Conservation (phyloP, 2,888 invertebrate species). For the Periphyllus acericola region DNA sequence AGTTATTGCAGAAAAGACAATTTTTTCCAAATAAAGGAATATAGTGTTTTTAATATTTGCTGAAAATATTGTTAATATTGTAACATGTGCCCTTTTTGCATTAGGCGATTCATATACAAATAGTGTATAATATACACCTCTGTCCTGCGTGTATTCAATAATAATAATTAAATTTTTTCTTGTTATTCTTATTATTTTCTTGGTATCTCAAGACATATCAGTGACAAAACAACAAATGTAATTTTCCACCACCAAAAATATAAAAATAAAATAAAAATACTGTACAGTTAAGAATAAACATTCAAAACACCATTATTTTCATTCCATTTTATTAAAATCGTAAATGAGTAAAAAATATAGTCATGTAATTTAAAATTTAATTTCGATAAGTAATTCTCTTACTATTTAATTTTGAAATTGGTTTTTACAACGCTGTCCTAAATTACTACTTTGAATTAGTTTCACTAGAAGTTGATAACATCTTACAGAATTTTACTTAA, state of each 20-base stretch:
- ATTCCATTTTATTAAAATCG: constrained; percentile 6
- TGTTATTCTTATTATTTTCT: constrained; percentile 11
- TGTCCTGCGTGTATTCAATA: neutral
- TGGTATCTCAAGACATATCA: neutral
- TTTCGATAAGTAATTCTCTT: neutral
- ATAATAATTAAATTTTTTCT: neutral
- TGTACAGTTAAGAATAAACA: neutral
- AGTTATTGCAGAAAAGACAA: too few relatives aligned
- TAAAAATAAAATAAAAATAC: neutral
- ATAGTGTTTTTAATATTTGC: too few relatives aligned
- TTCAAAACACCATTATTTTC: constrained; percentile 8
- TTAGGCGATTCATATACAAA: too few relatives aligned
- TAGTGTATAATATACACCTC: too few relatives aligned
- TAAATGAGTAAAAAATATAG: neutral
- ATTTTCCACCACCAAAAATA: neutral
- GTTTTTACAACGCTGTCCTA: neutral
- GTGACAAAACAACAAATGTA: neutral
- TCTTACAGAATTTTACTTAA: neutral
- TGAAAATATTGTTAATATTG: too few relatives aligned
- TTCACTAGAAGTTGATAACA: neutral
- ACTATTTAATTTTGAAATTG: constrained; percentile 7
- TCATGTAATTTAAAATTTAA: constrained; percentile 2
- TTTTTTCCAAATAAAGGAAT: too few relatives aligned
- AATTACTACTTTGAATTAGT: constrained; percentile 3
- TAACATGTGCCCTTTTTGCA: too few relatives aligned